phyloP scores from a whole-genome alignment of 1,140 invertebrate species.

The Dendrolimus punctatus region DNA sequence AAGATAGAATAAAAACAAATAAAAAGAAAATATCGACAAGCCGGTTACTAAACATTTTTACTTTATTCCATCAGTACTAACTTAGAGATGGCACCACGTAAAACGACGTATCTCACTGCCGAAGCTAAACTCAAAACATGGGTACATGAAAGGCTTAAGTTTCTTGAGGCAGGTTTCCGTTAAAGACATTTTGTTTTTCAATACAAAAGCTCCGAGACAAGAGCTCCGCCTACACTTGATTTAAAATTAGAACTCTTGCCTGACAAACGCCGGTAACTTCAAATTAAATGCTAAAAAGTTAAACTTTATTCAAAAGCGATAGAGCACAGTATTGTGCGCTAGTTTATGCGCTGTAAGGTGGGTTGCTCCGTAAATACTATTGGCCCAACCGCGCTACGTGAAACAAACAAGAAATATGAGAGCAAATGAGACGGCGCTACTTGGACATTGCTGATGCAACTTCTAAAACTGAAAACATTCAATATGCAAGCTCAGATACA shows the following conservation, averaged over 20 bases:
- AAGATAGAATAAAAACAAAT: constrained; percentile 65
- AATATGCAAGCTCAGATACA: neutral
- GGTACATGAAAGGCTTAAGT: constrained; percentile 68
- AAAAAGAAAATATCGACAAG: constrained; percentile 65
- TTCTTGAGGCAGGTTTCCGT: constrained; percentile 65
- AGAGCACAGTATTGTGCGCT: constrained; percentile 58
- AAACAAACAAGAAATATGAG: constrained; percentile 64
- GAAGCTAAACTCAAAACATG: constrained; percentile 52
- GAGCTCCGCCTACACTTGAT: constrained; percentile 70
- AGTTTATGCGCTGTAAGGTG: constrained; percentile 65
- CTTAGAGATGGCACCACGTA: constrained; percentile 21
- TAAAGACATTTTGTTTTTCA: constrained; percentile 69
- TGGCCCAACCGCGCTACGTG: constrained; percentile 61
- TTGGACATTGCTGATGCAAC: constrained; percentile 15
- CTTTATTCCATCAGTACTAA: constrained; percentile 53
- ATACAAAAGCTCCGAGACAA: constrained; percentile 59
- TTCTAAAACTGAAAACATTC: neutral
- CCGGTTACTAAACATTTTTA: constrained; percentile 68
- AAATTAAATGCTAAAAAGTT: constrained; percentile 64
- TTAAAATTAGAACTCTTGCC: constrained; percentile 71
- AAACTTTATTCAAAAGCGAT: constrained; percentile 61
- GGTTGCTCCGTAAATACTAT: constrained; percentile 65
- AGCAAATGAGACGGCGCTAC: constrained; percentile 47
- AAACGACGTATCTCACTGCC: constrained; percentile 51
- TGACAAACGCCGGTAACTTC: constrained; percentile 66